Percentiles rank a stretch among this genome's conserved stretches.
phyloP scores from a whole-genome alignment of 92 coral and sea anemone species.

The Scolanthus callimorphus region DNA sequence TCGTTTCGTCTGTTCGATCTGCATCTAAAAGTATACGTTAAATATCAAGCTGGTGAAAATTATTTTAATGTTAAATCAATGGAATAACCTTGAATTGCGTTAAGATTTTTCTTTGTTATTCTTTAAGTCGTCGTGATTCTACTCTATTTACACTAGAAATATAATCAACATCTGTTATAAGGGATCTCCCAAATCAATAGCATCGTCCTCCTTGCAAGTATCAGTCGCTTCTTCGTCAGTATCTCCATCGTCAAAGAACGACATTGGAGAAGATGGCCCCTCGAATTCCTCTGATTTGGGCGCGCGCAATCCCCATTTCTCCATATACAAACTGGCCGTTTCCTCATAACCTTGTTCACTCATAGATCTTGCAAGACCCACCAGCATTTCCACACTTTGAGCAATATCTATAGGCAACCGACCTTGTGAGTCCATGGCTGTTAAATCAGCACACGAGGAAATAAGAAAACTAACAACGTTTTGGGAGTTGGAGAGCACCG shows the following conservation, averaged over 20 bases:
- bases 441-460: constrained; percentile 75
- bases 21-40: no score
- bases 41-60: no score
- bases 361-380: constrained; percentile 62
- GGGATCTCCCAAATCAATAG: no score
- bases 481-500: constrained; percentile 50
- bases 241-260: constrained; percentile 20
- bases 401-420: constrained; percentile 77
- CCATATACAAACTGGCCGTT: constrained; percentile 69
- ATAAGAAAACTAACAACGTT: constrained; percentile 57
- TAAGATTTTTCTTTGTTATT: no score
- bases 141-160: no score
- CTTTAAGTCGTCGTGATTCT: no score
- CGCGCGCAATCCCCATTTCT: constrained; percentile 66
- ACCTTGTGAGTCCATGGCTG: constrained; percentile 62
- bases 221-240: constrained; percentile 25
- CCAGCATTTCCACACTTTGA: constrained; percentile 58
- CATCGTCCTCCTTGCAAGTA: no score
- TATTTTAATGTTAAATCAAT: no score
- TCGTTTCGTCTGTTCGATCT: no score
- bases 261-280: constrained; percentile 42
- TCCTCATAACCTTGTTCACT: constrained; percentile 63
- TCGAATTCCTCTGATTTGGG: constrained; percentile 25
- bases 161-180: no score
- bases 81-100: no score